Conservation (phyloP, 2,113 vertebrate genomes). For the Scartelaos histophorus region DNA sequence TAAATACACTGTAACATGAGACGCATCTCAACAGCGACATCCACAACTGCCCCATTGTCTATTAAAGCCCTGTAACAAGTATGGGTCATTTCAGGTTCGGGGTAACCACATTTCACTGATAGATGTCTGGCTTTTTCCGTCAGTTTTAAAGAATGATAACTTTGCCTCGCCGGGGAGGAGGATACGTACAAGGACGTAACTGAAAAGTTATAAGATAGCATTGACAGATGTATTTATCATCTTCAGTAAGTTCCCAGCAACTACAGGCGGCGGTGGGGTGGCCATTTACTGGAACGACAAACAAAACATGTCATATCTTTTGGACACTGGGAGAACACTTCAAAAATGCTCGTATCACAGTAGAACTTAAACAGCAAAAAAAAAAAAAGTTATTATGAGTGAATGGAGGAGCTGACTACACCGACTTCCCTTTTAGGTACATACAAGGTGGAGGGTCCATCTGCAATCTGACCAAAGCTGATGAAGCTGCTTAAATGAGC, state of each 20-base stretch:
- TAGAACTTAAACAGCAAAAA: no score
- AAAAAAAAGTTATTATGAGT: no score
- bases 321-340: neutral
- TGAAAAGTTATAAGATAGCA: neutral
- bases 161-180: neutral
- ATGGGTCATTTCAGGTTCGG: slow-evolving; percentile 6
- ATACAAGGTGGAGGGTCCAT: no score
- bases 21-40: slow-evolving; percentile 18
- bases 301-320: neutral
- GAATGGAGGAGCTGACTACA: no score
- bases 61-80: slow-evolving; percentile 7
- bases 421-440: no score
- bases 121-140: neutral
- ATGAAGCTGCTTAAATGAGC: no score
- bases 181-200: neutral
- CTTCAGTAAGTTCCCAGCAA: neutral
- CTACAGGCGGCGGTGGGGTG: neutral
- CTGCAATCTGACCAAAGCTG: no score
- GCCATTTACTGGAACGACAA: neutral
- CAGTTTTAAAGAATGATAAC: neutral
- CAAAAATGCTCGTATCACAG: no score
- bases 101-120: neutral
- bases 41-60: slow-evolving; percentile 43
- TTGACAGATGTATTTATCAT: neutral
- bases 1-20: slow-evolving; percentile 47